These are phyloP conservation scores for Heptranchias perlo DNA, from an alignment of 2,113 vertebrate species.

Conservation along the genomic window DNA sequence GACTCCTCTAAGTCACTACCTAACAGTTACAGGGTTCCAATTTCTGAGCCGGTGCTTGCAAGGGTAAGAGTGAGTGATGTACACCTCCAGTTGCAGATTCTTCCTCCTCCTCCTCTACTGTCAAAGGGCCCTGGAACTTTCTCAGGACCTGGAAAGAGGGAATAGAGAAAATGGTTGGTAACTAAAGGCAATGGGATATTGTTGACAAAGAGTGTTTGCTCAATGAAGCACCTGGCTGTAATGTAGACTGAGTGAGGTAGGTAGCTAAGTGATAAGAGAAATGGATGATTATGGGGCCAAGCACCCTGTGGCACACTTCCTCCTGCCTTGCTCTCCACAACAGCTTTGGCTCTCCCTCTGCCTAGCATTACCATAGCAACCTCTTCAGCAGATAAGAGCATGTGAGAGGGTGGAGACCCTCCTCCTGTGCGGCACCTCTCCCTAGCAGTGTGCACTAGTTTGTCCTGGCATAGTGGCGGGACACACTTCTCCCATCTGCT, in stretches of 20 bases:
- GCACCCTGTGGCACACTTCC: background rate
- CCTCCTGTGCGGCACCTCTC: too few species aligned
- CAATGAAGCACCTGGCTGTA: background rate
- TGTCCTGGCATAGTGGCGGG: background rate
- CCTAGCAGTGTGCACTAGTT: background rate
- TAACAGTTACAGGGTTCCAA: background rate
- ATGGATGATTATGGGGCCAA: background rate
- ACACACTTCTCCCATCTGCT: background rate
- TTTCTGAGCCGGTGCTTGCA: background rate
- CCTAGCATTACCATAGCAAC: background rate
- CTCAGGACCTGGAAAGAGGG: background rate
- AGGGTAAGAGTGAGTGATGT: background rate
- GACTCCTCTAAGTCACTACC: background rate
- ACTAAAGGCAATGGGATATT: too few species aligned
- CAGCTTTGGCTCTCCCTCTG: background rate
- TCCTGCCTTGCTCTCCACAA: background rate
- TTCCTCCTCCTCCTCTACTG: background rate
- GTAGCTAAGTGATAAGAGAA: background rate
- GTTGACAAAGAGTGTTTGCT: background rate
- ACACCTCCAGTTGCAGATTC: background rate
- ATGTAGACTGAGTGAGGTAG: background rate
- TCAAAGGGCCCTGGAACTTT: too few species aligned
- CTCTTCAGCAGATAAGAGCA: background rate
- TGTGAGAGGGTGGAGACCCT: background rate
- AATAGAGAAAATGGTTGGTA: background rate